These are phyloP conservation scores for Helicorthomorpha holstii DNA, from an alignment of 1,140 invertebrate species.

Conservation along the genomic window DNA sequence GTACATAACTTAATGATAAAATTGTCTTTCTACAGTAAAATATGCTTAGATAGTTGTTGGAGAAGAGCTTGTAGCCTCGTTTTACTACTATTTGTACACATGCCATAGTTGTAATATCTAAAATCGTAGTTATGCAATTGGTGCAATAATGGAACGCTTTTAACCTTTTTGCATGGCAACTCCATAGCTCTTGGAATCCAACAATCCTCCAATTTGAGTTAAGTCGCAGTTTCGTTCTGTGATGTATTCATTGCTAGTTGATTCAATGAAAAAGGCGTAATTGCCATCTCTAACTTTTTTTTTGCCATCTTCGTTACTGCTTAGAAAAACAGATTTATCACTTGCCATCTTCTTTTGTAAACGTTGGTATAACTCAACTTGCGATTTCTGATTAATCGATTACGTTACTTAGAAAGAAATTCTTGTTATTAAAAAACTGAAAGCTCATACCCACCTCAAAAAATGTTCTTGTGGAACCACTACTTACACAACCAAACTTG, in stretches of 20 bases:
- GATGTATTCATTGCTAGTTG: constrained; percentile 47
- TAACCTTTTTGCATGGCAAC: constrained; percentile 81
- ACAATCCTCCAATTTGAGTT: constrained; percentile 69
- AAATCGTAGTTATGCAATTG: too few relatives aligned
- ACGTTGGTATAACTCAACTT: too few relatives aligned
- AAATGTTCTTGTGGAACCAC: constrained; percentile 56
- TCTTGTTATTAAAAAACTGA: background rate
- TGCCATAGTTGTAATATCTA: too few relatives aligned
- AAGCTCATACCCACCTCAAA: constrained; percentile 39
- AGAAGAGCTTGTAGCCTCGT: too few relatives aligned
- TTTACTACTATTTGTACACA: too few relatives aligned
- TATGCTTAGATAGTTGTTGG: too few relatives aligned
- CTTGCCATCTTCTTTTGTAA: too few relatives aligned
- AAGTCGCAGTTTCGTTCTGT: constrained; percentile 79
- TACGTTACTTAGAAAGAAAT: background rate
- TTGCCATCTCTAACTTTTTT: constrained; percentile 10
- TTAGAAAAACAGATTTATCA: too few relatives aligned
- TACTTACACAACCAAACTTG: constrained; percentile 60
- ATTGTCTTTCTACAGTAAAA: too few relatives aligned
- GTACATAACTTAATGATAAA: too few relatives aligned
- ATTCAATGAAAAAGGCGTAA: constrained; percentile 17
- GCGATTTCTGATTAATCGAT: too few relatives aligned
- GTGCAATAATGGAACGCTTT: too few relatives aligned
- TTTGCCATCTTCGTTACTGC: constrained; percentile 14
- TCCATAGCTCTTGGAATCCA: constrained; percentile 84